Percentiles rank a stretch among this genome's conserved stretches.
phyloP scores from a whole-genome alignment of 2,797 vertebrate genomes.

The Aotus griseimembra region DNA sequence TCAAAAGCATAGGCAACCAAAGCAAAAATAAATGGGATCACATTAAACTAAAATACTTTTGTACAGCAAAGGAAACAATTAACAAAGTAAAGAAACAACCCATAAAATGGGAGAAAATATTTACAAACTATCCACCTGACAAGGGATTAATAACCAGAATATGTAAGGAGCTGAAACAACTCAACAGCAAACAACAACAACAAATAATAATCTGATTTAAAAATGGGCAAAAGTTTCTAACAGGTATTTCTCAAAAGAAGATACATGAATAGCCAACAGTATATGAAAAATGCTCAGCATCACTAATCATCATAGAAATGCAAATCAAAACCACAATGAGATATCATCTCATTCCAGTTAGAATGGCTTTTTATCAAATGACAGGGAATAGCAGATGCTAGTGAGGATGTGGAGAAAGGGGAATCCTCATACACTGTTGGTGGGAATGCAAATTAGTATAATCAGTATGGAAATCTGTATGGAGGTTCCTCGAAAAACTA shows the following conservation, averaged over 20 bases:
- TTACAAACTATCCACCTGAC: neutral
- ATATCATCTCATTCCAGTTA: neutral
- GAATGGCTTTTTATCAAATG: neutral
- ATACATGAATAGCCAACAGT: neutral
- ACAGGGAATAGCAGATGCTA: neutral
- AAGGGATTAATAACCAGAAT: neutral
- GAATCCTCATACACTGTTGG: neutral
- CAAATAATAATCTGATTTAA: neutral
- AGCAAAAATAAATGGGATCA: neutral
- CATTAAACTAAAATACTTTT: neutral
- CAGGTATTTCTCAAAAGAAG: neutral
- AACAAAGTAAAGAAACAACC: neutral
- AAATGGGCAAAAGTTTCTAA: neutral
- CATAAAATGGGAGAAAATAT: neutral
- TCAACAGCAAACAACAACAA: neutral
- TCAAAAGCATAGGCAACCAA: neutral
- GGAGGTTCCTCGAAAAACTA: neutral
- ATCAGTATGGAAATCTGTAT: neutral
- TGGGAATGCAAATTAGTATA: neutral
- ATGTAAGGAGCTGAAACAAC: neutral
- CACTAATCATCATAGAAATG: neutral
- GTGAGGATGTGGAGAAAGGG: neutral
- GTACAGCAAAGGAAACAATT: neutral
- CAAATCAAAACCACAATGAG: neutral
- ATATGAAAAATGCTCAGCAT: neutral